These are phyloP conservation scores for Epizoanthus fatuus DNA, from an alignment of 92 coral and sea anemone genomes.

Conservation along the genomic window DNA sequence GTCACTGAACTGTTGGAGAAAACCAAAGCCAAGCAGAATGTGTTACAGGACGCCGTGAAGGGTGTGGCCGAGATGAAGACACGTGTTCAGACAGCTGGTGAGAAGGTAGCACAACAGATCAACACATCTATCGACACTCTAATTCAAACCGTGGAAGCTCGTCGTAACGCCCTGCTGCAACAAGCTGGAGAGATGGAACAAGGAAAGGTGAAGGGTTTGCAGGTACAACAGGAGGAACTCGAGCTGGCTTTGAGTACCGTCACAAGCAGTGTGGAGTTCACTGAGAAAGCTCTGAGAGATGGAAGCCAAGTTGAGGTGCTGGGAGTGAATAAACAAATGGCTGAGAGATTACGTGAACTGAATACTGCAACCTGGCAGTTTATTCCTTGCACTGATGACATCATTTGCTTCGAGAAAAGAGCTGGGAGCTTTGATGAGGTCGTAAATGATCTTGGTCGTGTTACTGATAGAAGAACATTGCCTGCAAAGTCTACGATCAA, in stretches of 20 bases:
- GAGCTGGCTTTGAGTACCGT: slow-evolving; percentile 29
- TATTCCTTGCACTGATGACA: background rate
- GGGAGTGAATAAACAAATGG: slow-evolving; percentile 36
- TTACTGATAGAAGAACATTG: background rate
- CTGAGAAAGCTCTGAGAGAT: too few relatives aligned
- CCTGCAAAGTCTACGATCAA: background rate
- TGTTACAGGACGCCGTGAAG: too few relatives aligned
- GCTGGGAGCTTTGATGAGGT: too few relatives aligned
- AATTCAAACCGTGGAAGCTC: background rate
- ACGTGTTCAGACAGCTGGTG: background rate
- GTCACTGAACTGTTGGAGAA: too few relatives aligned
- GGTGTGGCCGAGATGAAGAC: too few relatives aligned
- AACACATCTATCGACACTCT: slow-evolving; percentile 4
- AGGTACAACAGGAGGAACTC: slow-evolving; percentile 43
- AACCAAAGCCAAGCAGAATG: too few relatives aligned
- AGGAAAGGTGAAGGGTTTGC: too few relatives aligned
- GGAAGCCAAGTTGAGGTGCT: slow-evolving; percentile 45
- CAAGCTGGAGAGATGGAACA: background rate
- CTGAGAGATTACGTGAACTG: slow-evolving; percentile 26
- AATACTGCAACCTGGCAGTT: background rate
- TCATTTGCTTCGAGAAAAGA: background rate
- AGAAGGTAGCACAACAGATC: background rate
- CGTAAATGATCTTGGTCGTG: background rate
- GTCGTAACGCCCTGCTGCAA: slow-evolving; percentile 6
- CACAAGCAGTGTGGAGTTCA: too few relatives aligned